Conservation (phyloP, 92 coral and sea anemone genomes). For the Palythoa heliodiscus region DNA sequence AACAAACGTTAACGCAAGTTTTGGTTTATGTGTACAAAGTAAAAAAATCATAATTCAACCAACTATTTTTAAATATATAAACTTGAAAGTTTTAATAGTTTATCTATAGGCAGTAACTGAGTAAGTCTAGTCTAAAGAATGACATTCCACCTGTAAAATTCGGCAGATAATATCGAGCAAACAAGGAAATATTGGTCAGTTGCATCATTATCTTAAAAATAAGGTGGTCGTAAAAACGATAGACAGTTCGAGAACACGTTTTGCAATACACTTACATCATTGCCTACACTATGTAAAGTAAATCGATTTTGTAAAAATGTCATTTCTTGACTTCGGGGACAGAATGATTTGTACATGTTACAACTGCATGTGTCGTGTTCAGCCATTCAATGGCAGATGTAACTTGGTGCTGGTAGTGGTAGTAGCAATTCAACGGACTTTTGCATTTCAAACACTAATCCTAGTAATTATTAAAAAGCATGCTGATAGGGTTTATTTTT, state of each 20-base stretch:
- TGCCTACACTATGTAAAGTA: too few species aligned
- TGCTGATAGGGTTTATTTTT: background rate
- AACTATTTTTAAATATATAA: background rate
- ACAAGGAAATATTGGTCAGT: background rate
- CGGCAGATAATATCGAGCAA: background rate
- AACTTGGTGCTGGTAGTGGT: too few species aligned
- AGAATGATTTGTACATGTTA: too few species aligned
- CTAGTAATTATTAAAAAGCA: background rate
- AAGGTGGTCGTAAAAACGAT: background rate
- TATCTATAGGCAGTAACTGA: background rate
- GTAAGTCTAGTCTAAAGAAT: background rate
- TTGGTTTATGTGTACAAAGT: background rate
- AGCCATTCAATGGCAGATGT: too few species aligned
- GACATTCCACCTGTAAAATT: constrained; percentile 7
- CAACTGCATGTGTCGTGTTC: too few species aligned
- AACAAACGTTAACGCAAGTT: background rate
- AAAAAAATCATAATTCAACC: background rate
- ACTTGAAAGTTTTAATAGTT: background rate
- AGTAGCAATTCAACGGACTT: background rate
- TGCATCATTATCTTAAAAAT: background rate
- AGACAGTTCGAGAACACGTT: background rate
- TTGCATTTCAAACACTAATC: background rate
- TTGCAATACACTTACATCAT: background rate
- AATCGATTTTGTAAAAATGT: background rate
- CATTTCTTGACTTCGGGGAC: background rate